Conservation (phyloP, 2,888 invertebrate genomes). For the Deilephila porcellus region DNA sequence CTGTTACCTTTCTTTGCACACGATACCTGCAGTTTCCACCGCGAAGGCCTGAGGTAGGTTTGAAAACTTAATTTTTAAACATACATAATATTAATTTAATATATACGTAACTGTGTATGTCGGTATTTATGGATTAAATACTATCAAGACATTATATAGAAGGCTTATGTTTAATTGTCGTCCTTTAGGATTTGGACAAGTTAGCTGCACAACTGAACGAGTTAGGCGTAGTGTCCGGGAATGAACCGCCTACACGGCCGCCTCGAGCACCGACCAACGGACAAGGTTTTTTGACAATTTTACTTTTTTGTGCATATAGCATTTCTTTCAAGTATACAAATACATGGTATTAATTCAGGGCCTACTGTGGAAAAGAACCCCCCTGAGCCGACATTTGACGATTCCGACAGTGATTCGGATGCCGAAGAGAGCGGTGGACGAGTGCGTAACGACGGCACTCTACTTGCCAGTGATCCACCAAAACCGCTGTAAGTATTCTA, state of each 20-base stretch:
- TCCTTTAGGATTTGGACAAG: constrained; percentile 95
- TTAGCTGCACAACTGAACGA: constrained; percentile 98
- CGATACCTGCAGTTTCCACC: constrained; percentile 90
- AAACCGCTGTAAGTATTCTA: constrained; percentile 94
- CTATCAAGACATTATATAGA: background rate
- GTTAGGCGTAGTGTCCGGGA: constrained; percentile 92
- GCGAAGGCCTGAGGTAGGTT: constrained; percentile 95
- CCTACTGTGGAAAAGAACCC: constrained; percentile 84
- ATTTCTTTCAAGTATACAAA: background rate
- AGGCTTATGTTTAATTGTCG: constrained; percentile 23
- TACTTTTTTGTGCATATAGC: background rate
- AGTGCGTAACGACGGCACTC: constrained; percentile 95
- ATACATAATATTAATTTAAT: background rate
- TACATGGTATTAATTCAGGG: constrained; percentile 49
- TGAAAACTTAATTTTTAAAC: background rate
- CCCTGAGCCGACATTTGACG: constrained; percentile 87
- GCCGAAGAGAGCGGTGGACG: constrained; percentile 92
- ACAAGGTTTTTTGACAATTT: constrained; percentile 61
- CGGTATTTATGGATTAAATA: background rate
- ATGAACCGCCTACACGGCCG: constrained; percentile 86
- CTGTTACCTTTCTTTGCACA: constrained; percentile 82
- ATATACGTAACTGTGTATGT: background rate
- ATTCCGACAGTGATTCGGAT: constrained; percentile 92
- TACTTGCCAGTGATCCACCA: constrained; percentile 97
- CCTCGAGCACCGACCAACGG: constrained; percentile 79